A percentile compares a stretch with the other conserved stretches of the same genome.
Conservation (phyloP, 2,797 vertebrate species). For the Cyclura pinguis region DNA sequence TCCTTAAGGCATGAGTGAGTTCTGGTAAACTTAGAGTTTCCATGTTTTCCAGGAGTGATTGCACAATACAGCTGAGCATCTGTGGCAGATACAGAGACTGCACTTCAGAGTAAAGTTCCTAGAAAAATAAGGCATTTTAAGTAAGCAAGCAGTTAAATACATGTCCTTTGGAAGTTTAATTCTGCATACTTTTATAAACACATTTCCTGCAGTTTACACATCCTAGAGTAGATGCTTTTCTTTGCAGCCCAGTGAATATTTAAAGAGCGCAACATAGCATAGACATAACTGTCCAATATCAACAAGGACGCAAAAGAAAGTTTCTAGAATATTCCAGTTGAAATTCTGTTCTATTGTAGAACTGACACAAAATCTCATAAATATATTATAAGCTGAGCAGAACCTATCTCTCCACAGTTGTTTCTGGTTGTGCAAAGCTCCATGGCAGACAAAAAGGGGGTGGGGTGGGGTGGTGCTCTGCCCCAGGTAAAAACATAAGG, state of each 20-base stretch:
- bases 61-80: constrained; percentile 91
- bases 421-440: background rate
- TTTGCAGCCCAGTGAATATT: background rate
- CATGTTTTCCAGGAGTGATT: constrained; percentile 82
- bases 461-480: too few species aligned
- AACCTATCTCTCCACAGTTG: background rate
- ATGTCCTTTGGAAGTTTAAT: background rate
- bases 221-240: background rate
- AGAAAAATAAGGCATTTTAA: constrained; percentile 14
- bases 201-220: background rate
- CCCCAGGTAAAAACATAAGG: too few species aligned
- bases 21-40: constrained; percentile 84
- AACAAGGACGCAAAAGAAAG: background rate
- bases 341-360: background rate
- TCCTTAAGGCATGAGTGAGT: constrained; percentile 88
- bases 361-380: background rate
- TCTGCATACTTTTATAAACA: background rate
- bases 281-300: background rate
- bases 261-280: background rate
- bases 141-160: constrained; percentile 2
- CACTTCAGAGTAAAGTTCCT: constrained; percentile 97
- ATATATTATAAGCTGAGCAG: background rate
- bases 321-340: background rate
- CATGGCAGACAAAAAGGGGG: background rate
- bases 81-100: constrained; percentile 94